phyloP scores from a whole-genome alignment of 2,888 invertebrate species.

The Terebella lapidaria region DNA sequence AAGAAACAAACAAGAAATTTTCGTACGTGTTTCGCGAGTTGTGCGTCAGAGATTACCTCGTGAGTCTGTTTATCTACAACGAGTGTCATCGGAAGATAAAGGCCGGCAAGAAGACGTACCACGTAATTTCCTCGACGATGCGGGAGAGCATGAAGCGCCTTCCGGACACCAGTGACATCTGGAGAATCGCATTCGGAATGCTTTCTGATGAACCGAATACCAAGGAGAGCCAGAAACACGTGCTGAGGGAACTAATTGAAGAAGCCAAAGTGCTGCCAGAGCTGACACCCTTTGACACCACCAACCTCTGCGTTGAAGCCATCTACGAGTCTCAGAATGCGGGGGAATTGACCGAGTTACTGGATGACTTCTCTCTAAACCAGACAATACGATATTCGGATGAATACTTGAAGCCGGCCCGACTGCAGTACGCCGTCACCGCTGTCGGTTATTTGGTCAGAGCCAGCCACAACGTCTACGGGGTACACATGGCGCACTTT shows the following conservation, averaged over 20 bases:
- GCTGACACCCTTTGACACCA: conserved; percentile 19
- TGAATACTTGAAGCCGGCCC: conserved; percentile 2
- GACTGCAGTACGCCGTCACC: conserved; percentile 16
- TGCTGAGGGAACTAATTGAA: conserved; percentile 16
- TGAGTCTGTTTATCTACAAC: conserved; percentile 10
- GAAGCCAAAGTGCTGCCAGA: conserved; percentile 6
- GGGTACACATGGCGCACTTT: conserved; percentile 20
- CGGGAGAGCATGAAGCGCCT: conserved; percentile 15
- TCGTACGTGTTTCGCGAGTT: conserved; percentile 16
- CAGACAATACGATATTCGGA: conserved; percentile 21
- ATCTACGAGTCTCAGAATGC: conserved; percentile 22
- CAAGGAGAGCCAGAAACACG: conserved; percentile 1
- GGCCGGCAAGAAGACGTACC: neutral
- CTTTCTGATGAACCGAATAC: conserved; percentile 6
- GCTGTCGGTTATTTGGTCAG: conserved; percentile 23
- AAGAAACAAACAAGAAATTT: neutral
- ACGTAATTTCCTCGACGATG: conserved; percentile 7
- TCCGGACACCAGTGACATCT: conserved; percentile 19
- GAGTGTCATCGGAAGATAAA: conserved; percentile 10
- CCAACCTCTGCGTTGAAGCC: conserved; percentile 20
- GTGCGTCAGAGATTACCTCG: conserved; percentile 15
- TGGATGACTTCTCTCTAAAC: conserved; percentile 23
- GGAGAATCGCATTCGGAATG: conserved; percentile 21
- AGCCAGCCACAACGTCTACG: conserved; percentile 17
- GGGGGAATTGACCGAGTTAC: conserved; percentile 10